These are phyloP conservation scores for Poecilia latipinna DNA, from an alignment of 2,113 vertebrate genomes.

Conservation along the genomic window DNA sequence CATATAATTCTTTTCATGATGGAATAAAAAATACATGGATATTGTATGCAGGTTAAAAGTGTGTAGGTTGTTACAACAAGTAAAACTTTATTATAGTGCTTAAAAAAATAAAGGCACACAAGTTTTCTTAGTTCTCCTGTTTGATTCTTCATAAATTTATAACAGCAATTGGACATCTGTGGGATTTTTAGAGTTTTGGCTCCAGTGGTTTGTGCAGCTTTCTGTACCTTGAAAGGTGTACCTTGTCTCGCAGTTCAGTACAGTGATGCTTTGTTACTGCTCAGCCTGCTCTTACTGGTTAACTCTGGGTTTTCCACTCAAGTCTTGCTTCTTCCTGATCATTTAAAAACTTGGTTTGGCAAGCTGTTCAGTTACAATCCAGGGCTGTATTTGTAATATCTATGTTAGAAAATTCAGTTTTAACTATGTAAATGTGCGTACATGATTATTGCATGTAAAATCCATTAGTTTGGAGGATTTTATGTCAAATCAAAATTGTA, in stretches of 20 bases:
- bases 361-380: constrained; percentile 34
- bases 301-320: constrained; percentile 32
- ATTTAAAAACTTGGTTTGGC: constrained; percentile 45
- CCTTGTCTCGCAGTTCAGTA: constrained; percentile 63
- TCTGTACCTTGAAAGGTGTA: constrained; percentile 68
- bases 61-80: not conserved
- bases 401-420: not conserved
- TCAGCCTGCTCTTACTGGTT: constrained; percentile 33
- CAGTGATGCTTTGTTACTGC: constrained; percentile 71
- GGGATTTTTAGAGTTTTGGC: constrained; percentile 48
- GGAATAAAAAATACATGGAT: not conserved
- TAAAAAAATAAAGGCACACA: not conserved
- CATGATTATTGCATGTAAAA: not conserved
- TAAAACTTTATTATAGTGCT: not conserved
- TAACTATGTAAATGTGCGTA: not conserved
- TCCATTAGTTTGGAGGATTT: too few species aligned
- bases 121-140: not conserved
- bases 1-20: not conserved
- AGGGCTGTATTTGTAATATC: not conserved
- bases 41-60: not conserved
- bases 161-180: not conserved
- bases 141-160: not conserved
- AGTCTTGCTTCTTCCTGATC: constrained; percentile 56
- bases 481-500: not conserved
- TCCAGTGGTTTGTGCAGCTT: constrained; percentile 59